These are phyloP conservation scores for Oenanthe melanoleuca DNA, from an alignment of 2,113 vertebrate genomes.

Conservation along the genomic window DNA sequence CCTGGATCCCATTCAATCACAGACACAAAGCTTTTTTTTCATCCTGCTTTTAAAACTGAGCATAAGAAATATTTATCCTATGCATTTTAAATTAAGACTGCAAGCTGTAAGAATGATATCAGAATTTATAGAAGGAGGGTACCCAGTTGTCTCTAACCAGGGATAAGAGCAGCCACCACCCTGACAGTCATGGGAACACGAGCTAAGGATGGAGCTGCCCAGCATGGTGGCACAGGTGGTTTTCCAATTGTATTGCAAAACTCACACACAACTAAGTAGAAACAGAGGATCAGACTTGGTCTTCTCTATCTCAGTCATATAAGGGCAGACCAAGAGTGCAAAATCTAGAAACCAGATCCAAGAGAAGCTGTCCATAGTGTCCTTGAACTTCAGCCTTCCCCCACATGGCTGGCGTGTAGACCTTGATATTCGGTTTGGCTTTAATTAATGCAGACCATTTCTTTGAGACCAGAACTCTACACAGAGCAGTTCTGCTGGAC, in stretches of 20 bases:
- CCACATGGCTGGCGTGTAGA: background rate
- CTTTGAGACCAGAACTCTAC: background rate
- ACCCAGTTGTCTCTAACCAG: background rate
- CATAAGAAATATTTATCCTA: background rate
- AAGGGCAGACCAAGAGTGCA: background rate
- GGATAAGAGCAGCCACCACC: background rate
- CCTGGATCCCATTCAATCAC: background rate
- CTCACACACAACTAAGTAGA: background rate
- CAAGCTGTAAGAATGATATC: background rate
- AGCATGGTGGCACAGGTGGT: background rate
- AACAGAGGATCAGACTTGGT: background rate
- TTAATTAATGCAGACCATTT: background rate
- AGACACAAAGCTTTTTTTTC: background rate
- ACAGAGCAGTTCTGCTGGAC: background rate
- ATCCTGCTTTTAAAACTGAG: background rate
- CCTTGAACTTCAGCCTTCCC: background rate
- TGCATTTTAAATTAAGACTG: background rate
- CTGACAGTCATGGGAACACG: background rate
- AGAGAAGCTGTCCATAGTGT: background rate
- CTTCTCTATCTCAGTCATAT: background rate
- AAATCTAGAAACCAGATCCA: background rate
- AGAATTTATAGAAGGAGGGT: background rate
- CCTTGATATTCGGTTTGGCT: background rate
- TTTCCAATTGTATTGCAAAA: background rate
- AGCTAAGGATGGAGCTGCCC: background rate